Conservation (phyloP, 2,888 invertebrate genomes). For the Cryptocephalus moraei region DNA sequence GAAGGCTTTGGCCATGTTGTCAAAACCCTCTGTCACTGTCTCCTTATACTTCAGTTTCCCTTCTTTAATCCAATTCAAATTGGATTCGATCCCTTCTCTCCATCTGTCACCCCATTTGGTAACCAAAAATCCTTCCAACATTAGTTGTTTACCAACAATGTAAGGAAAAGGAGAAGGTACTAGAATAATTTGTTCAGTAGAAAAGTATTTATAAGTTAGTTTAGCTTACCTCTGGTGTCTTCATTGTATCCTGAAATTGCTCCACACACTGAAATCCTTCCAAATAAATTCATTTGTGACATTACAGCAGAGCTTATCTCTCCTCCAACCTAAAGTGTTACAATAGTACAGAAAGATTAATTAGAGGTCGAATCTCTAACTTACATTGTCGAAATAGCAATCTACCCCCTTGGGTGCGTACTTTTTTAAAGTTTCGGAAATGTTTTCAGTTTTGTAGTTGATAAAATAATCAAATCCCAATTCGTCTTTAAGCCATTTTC, state of each 20-base stretch:
- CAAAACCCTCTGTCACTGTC: slow-evolving; percentile 54
- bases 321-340: slow-evolving; percentile 49
- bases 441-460: slow-evolving; percentile 57
- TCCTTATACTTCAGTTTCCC: slow-evolving; percentile 62
- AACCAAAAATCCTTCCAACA: slow-evolving; percentile 23
- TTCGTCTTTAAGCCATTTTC: slow-evolving; percentile 52
- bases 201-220: neutral
- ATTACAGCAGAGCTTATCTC: slow-evolving; percentile 53
- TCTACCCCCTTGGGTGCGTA: slow-evolving; percentile 59
- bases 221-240: slow-evolving; percentile 11
- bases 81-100: slow-evolving; percentile 52
- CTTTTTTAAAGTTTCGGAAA: slow-evolving; percentile 44
- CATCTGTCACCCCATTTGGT: slow-evolving; percentile 38
- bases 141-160: slow-evolving; percentile 17
- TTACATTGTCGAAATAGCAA: slow-evolving; percentile 69
- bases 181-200: neutral
- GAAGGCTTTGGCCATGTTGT: slow-evolving; percentile 32
- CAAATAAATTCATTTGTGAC: slow-evolving; percentile 51
- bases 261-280: slow-evolving; percentile 60
- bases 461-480: slow-evolving; percentile 57
- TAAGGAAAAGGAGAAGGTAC: slow-evolving; percentile 4
- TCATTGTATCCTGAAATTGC: slow-evolving; percentile 58
- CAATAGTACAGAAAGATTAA: neutral
- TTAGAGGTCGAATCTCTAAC: slow-evolving; percentile 13
- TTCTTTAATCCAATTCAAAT: slow-evolving; percentile 53